These are phyloP conservation scores for Zygothrica quintamaculata DNA, from an alignment of 2,888 invertebrate genomes.

Conservation along the genomic window DNA sequence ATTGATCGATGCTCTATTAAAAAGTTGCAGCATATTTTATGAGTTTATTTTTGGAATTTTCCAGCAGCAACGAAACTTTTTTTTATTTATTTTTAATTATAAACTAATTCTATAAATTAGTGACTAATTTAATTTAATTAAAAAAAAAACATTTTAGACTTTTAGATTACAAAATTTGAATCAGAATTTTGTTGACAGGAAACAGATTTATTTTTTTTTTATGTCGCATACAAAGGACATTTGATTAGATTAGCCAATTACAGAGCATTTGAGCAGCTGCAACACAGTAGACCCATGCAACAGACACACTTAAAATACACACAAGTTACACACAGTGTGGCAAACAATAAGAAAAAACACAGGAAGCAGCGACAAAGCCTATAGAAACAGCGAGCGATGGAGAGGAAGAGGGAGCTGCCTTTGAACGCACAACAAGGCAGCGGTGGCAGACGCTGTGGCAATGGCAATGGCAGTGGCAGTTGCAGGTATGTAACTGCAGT, in stretches of 20 bases:
- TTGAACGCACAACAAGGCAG: slow-evolving; percentile 47
- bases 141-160: not conserved
- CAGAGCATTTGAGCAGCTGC: too few species aligned
- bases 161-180: too few species aligned
- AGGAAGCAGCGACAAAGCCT: too few species aligned
- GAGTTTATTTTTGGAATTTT: slow-evolving; percentile 21
- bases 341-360: slow-evolving; percentile 29
- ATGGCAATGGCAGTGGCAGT: slow-evolving; percentile 46
- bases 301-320: slow-evolving; percentile 26
- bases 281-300: too few species aligned
- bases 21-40: slow-evolving; percentile 21
- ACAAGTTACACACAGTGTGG: too few species aligned
- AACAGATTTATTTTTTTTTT: too few species aligned
- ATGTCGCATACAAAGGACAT: too few species aligned
- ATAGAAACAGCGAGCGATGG: too few species aligned
- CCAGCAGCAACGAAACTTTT: slow-evolving; percentile 23
- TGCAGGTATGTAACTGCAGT: slow-evolving; percentile 38
- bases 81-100: not conserved
- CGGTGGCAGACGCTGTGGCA: slow-evolving; percentile 38
- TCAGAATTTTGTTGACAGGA: slow-evolving; percentile 16
- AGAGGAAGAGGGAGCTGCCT: slow-evolving; percentile 33
- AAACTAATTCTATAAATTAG: too few species aligned
- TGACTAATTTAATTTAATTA: not conserved
- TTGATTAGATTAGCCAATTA: too few species aligned
- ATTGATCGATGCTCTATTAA: not conserved